A percentile compares a stretch with the other conserved stretches of the same genome.
phyloP scores from a whole-genome alignment of 2,113 vertebrate species.

The Ochotona princeps region DNA sequence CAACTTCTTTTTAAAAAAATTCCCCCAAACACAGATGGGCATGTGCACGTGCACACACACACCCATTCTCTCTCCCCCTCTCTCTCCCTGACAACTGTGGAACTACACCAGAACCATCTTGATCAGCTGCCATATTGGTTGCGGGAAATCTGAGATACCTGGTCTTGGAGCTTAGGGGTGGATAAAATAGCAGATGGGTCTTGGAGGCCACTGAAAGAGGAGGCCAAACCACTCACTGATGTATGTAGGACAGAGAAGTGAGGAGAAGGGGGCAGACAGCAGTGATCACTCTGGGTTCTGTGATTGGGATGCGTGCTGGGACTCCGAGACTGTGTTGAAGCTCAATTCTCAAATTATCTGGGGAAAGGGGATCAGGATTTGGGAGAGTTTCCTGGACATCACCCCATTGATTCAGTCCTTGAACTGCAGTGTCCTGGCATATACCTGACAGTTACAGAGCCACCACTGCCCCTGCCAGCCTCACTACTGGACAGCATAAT shows the following conservation, averaged over 20 bases:
- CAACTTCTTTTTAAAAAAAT: neutral
- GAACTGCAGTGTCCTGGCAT: neutral
- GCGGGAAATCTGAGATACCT: neutral
- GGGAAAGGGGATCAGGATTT: neutral
- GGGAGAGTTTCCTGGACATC: neutral
- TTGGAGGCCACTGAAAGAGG: neutral
- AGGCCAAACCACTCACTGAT: neutral
- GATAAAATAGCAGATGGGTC: neutral
- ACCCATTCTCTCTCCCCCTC: neutral
- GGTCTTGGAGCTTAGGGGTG: neutral
- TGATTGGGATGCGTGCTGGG: neutral
- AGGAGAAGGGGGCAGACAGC: neutral
- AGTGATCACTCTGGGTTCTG: neutral
- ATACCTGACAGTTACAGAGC: neutral
- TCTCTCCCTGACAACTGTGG: too few species aligned
- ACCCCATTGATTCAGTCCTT: neutral
- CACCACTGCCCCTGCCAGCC: fast-evolving
- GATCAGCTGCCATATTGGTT: neutral
- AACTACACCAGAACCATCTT: neutral
- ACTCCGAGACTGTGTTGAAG: neutral
- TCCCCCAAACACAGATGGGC: neutral
- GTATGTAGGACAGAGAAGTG: neutral
- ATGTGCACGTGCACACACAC: neutral
- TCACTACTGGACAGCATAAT: fast-evolving
- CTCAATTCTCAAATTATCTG: neutral